Percentiles rank a stretch among this genome's conserved stretches.
Evolutionary conservation across 2,888 invertebrate species (phyloP).

Genomic region (Drosophila leonis): DNA sequence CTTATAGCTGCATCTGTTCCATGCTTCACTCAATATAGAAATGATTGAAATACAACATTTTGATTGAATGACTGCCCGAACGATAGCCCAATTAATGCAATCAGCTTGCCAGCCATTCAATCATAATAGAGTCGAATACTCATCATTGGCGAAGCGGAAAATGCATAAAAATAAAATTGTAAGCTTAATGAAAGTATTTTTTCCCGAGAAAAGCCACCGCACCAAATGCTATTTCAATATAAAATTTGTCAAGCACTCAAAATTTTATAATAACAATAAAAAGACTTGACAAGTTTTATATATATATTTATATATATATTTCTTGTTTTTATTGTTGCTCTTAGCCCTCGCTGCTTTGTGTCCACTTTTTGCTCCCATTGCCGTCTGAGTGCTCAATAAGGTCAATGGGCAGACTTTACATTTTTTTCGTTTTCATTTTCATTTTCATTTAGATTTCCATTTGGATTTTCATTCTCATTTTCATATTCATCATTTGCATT

Average conservation of each 20-base stretch:
- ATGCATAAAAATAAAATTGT: neutral
- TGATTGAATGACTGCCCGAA: neutral
- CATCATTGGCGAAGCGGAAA: neutral
- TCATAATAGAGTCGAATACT: neutral
- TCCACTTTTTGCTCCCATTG: constrained; percentile 17
- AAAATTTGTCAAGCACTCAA: neutral
- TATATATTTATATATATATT: neutral
- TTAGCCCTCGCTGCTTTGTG: constrained; percentile 12
- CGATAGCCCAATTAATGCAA: neutral
- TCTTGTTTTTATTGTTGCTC: neutral
- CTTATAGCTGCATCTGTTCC: neutral
- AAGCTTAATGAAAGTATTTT: constrained; percentile 5
- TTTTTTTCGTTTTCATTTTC: constrained; percentile 40
- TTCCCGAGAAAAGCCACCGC: neutral
- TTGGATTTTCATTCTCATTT: constrained; percentile 43
- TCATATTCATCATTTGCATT: constrained; percentile 30
- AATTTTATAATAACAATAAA: constrained; percentile 5
- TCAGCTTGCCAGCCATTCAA: neutral
- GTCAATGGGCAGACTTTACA: constrained; percentile 68
- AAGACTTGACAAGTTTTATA: constrained; percentile 1
- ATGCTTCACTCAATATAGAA: neutral
- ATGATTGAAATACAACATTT: neutral
- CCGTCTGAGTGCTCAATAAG: constrained; percentile 67
- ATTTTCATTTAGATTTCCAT: constrained; percentile 42
- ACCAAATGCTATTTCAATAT: constrained; percentile 5